Percentiles rank a stretch among this genome's conserved stretches.
phyloP scores from a whole-genome alignment of 2,113 vertebrate genomes.

The Lagenorhynchus albirostris region DNA sequence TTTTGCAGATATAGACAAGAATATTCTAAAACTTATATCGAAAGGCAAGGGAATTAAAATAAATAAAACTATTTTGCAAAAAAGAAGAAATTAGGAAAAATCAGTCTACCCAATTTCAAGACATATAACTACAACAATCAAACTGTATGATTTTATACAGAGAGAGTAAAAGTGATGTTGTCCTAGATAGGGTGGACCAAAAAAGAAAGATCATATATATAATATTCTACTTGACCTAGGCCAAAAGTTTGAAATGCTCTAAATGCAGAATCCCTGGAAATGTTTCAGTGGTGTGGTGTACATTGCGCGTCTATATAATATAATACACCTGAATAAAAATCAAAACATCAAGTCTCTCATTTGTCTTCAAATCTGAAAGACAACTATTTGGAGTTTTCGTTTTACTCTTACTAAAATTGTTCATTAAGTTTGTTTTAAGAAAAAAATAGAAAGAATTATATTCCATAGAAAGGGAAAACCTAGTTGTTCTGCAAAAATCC shows the following conservation, averaged over 20 bases:
- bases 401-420: not conserved
- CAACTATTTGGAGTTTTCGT: not conserved
- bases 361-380: conserved; percentile 12
- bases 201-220: not conserved
- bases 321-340: conserved; percentile 11
- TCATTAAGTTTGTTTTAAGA: not conserved
- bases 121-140: not conserved
- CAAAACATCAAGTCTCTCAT: not conserved
- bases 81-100: not conserved
- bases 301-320: not conserved
- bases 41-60: not conserved
- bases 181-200: not conserved
- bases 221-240: not conserved
- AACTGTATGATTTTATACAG: not conserved
- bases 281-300: not conserved
- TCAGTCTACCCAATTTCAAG: not conserved
- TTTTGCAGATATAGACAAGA: not conserved
- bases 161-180: not conserved
- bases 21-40: not conserved
- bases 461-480: not conserved
- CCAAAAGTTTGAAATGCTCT: not conserved
- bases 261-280: not conserved
- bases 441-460: not conserved
- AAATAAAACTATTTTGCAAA: not conserved
- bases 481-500: not conserved